These are phyloP conservation scores for Nomada fabriciana DNA, from an alignment of 2,888 invertebrate species.

Conservation along the genomic window DNA sequence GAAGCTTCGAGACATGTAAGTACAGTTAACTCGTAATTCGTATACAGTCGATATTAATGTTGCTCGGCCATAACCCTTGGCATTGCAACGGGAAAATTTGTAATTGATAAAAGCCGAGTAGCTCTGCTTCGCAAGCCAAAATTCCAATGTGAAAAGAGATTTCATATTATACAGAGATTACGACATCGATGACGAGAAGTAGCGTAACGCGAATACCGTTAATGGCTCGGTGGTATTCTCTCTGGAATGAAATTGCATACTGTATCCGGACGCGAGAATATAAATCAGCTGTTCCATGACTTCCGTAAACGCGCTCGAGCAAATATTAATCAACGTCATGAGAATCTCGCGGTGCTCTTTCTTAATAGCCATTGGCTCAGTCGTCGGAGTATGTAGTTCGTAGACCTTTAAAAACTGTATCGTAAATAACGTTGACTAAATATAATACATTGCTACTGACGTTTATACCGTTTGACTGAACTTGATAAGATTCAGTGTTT, in stretches of 20 bases:
- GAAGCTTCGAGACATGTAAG: neutral
- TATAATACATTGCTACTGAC: too few species aligned
- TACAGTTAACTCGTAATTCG: neutral
- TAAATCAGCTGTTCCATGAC: conserved; percentile 35
- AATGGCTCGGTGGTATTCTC: conserved; percentile 27
- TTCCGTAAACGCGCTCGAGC: conserved; percentile 24
- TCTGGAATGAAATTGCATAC: conserved; percentile 29
- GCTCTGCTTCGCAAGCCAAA: neutral
- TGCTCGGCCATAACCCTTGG: neutral
- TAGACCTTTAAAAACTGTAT: neutral
- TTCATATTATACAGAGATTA: too few species aligned
- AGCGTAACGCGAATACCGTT: conserved; percentile 28
- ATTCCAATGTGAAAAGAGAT: neutral
- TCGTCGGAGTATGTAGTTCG: neutral
- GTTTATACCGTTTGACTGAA: neutral
- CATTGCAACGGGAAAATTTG: neutral
- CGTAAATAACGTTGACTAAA: too few species aligned
- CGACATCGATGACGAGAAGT: conserved; percentile 24
- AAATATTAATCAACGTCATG: conserved; percentile 49
- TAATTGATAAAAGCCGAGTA: neutral
- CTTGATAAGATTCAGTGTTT: neutral
- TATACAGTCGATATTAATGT: neutral
- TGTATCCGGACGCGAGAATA: conserved; percentile 16
- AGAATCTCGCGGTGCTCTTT: neutral
- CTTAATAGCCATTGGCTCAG: conserved; percentile 37